phyloP scores from a whole-genome alignment of 2,113 vertebrate species.

The Chionomys nivalis region DNA sequence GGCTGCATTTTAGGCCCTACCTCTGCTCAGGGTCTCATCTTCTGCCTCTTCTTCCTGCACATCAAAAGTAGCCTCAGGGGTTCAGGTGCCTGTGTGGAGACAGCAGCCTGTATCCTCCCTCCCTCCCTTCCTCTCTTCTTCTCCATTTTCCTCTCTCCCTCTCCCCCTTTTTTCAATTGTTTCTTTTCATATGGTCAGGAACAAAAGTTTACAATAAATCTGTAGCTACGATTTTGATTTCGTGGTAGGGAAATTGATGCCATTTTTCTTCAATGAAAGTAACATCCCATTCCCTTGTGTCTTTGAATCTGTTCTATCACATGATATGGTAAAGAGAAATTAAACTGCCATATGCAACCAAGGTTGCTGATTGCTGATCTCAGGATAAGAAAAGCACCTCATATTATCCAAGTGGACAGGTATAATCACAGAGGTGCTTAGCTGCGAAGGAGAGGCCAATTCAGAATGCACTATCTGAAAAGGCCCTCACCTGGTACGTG shows the following conservation, averaged over 20 bases:
- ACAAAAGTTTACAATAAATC: not conserved
- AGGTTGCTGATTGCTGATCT: not conserved
- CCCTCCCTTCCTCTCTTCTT: not conserved
- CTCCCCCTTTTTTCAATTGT: not conserved
- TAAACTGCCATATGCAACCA: not conserved
- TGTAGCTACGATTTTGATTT: not conserved
- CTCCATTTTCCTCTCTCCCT: not conserved
- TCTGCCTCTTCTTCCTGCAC: not conserved
- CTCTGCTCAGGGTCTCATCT: accelerated
- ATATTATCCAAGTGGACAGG: not conserved
- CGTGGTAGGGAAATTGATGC: not conserved
- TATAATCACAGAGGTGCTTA: not conserved
- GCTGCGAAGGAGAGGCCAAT: not conserved
- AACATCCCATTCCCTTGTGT: not conserved
- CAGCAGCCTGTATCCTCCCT: not conserved
- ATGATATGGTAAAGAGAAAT: not conserved
- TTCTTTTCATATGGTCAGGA: not conserved
- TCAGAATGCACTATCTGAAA: not conserved
- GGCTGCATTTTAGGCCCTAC: accelerated
- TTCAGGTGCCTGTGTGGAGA: not conserved
- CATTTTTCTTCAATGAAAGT: not conserved
- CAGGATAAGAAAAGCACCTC: not conserved
- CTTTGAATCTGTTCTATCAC: not conserved
- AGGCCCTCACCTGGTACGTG: not conserved
- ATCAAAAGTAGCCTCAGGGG: not conserved